Evolutionary conservation across 2,888 invertebrate genomes (phyloP), one percentile per base, ranked within the genome.

Genomic region (Tetragnatha montana): DNA sequence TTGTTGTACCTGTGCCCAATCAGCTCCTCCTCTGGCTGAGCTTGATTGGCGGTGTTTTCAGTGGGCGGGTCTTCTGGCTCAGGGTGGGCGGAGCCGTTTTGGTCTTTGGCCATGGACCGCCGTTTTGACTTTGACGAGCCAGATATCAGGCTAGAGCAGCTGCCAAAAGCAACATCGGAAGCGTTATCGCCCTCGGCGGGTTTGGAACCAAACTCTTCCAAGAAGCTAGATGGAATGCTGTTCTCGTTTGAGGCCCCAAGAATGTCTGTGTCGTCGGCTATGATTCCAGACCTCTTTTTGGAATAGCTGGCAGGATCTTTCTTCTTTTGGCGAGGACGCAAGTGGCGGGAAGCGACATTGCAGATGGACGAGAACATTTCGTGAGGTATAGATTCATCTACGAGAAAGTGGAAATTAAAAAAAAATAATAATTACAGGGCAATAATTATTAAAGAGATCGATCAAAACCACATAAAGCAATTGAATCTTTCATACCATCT

Each of bases 401-500:
- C 6, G 50, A 7, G 17, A 50, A 76, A 71, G 22, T 47, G 19
- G n/a, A 49, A 7, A 19, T 22, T 60, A 35, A 21, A 75, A 21
- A 35, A 17, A 7, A 8, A 74, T 35, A 22, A 21, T 35, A 75
- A 75, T 12, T 75, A n/a, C n/a, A n/a, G n/a, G 70, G 21, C n/a
- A 21, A 70, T 21, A 70, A 70, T 17, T 19, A n/a, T 70, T 70
- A 8, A 70, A 19, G 10, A 19, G 3, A 70, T 70, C 8, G 17
- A 70, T n/a, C 21, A 6, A 69, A n/a, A 12, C 0, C 70, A 70
- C 21, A 19, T 7, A 35, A 35, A 35, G 35, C 2, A 2, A 35
- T 35, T 35, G 10, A 19, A 17, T 8, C 8, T 79, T 22, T 51
- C 85, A 71, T 68, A 82, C 88, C 88, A 79, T 96, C 96, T 92